Conservation (phyloP, 2,888 invertebrate genomes). For the Argynnis bischoffii region DNA sequence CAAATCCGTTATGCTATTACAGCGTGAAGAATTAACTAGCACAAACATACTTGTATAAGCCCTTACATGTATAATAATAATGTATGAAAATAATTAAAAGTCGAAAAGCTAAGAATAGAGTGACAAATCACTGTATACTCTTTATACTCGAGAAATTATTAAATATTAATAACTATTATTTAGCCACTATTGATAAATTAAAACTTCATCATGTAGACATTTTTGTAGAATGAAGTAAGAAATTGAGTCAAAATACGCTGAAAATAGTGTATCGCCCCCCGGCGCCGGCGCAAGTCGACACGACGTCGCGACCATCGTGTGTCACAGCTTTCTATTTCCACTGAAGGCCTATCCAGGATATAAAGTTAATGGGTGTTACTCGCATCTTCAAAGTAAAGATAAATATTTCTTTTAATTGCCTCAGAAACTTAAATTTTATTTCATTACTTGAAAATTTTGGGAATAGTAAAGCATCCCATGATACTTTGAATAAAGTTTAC, state of each 20-base stretch:
- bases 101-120: too few species aligned
- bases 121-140: too few species aligned
- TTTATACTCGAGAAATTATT: too few species aligned
- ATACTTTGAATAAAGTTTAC: too few species aligned
- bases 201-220: neutral
- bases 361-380: conserved; percentile 15
- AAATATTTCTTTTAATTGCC: neutral
- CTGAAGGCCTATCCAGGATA: conserved; percentile 29
- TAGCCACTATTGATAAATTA: neutral
- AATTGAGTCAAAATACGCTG: conserved; percentile 40
- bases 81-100: too few species aligned
- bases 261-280: conserved; percentile 45
- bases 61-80: too few species aligned
- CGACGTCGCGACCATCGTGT: conserved; percentile 57
- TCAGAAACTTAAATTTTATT: too few species aligned
- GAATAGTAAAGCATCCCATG: too few species aligned
- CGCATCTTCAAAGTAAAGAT: conserved; percentile 2
- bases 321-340: conserved; percentile 75
- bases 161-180: neutral
- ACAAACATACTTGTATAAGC: too few species aligned
- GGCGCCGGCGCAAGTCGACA: conserved; percentile 40
- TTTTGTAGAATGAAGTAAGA: conserved; percentile 11
- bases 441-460: too few species aligned
- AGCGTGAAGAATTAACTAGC: too few species aligned
- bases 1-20: too few species aligned